Conservation (phyloP, 1,140 invertebrate species). For the Drosophila pruinosa region DNA sequence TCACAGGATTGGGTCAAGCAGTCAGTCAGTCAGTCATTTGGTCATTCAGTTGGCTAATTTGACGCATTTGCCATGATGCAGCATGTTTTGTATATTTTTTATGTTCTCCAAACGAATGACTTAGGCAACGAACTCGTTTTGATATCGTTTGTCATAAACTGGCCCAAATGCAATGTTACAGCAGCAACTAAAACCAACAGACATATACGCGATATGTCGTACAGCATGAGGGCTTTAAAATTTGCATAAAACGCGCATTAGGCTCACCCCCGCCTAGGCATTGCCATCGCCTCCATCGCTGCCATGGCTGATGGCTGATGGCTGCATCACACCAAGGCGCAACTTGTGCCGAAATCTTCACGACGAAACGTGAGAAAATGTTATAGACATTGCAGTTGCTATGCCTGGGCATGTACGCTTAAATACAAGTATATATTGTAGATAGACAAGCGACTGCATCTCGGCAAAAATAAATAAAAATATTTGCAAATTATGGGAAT, state of each 20-base stretch:
- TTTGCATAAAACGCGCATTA: constrained; percentile 80
- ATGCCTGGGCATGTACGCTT: constrained; percentile 21
- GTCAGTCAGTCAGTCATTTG: constrained; percentile 38
- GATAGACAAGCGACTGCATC: neutral
- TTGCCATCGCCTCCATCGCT: constrained; percentile 1
- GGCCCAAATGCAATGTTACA: constrained; percentile 40
- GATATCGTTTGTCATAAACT: constrained; percentile 5
- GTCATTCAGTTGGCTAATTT: constrained; percentile 21
- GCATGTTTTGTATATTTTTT: neutral
- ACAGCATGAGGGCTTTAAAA: constrained; percentile 16
- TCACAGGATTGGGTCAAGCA: constrained; percentile 54
- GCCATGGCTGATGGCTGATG: neutral
- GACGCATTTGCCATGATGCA: constrained; percentile 47
- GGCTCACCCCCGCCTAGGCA: constrained; percentile 60
- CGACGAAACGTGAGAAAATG: constrained; percentile 78
- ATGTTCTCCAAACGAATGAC: constrained; percentile 45
- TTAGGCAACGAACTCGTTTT: constrained; percentile 70
- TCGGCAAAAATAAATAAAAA: constrained; percentile 59
- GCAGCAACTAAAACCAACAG: constrained; percentile 30
- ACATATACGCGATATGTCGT: neutral
- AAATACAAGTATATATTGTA: neutral
- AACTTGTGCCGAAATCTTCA: constrained; percentile 78
- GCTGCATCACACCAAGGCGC: constrained; percentile 55
- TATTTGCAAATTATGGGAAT: constrained; percentile 81
- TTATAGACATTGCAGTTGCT: constrained; percentile 71